Evolutionary conservation across 2,113 vertebrate species (phyloP).

Genomic region (Peromyscus polionotus): DNA sequence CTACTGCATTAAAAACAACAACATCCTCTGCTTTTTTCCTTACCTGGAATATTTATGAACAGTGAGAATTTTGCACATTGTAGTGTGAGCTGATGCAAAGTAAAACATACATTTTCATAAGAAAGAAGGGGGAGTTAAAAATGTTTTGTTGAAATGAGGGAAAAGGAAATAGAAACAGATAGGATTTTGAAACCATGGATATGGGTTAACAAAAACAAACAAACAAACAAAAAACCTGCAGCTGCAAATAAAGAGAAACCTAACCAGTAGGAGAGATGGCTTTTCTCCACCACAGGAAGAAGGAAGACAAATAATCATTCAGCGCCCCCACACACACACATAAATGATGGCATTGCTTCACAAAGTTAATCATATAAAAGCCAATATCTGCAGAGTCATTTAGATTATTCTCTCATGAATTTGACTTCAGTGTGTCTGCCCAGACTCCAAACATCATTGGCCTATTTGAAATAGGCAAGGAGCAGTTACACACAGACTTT

Average conservation of each 20-base stretch:
- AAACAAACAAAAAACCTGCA: neutral
- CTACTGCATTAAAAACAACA: neutral
- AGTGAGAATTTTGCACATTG: neutral
- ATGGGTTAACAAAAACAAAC: neutral
- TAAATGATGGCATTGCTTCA: neutral
- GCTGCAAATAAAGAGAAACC: neutral
- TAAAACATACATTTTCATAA: conserved; percentile 2
- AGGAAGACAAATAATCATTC: neutral
- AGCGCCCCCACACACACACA: neutral
- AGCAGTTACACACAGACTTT: neutral
- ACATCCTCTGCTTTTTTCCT: neutral
- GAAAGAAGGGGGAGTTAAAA: neutral
- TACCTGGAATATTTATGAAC: neutral
- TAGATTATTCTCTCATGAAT: neutral
- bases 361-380: neutral
- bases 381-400: neutral
- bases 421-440: neutral
- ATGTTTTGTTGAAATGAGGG: neutral
- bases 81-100: neutral
- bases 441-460: neutral
- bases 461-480: neutral
- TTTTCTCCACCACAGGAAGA: neutral
- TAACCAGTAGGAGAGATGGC: neutral
- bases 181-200: neutral
- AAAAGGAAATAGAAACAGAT: neutral